Evolutionary conservation across 2,888 invertebrate species (phyloP), one percentile per base, ranked within the genome.

Genomic region (Epistrophe eligans): DNA sequence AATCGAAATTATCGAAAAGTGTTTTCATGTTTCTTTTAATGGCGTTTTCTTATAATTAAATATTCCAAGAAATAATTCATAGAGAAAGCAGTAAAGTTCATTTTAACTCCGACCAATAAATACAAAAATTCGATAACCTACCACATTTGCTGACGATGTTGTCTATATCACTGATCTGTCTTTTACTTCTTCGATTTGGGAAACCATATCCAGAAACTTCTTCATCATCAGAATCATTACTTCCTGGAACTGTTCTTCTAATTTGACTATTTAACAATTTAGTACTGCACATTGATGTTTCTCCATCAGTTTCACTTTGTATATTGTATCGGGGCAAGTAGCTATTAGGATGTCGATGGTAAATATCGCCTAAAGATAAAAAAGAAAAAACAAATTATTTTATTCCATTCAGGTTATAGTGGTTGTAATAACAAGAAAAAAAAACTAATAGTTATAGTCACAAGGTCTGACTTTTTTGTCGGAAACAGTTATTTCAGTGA

Each of bases 331-430:
- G 91, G 84, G 97, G 97, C 91, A 97, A 94, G 94, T 97, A 97
- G 90, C 96, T 95, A 93, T 97, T 97, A 80, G 97, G 97, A 94
- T 97, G 97, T 90, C 96, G 95, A 91, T 97, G 94, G 93, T 97
- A 97, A 91, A 95, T 95, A 90, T 96, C 95, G 88, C 94, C 95
- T 94, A 55, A 7, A 55, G 0, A 87, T 32, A 38, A 66, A 84
- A 72, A 24, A 24, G 3, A 24, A 24, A 24, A n/a, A n/a, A n/a
- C 2, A 52, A 55, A 24, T 50, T 0, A 17, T 45, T 50, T 50
- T 2, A 35, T 35, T 35, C 7, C 32, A 48, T 40, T 43, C 15
- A 9, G 4, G 15, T 43, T 43, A 35, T 1, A 35, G 0, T 35
- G 35, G 0, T 35, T 35, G 35, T 8, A 4, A 32, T 32, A 35